Evolutionary conservation across 2,797 vertebrate species (phyloP).

Genomic region (Lithobates pipiens): DNA sequence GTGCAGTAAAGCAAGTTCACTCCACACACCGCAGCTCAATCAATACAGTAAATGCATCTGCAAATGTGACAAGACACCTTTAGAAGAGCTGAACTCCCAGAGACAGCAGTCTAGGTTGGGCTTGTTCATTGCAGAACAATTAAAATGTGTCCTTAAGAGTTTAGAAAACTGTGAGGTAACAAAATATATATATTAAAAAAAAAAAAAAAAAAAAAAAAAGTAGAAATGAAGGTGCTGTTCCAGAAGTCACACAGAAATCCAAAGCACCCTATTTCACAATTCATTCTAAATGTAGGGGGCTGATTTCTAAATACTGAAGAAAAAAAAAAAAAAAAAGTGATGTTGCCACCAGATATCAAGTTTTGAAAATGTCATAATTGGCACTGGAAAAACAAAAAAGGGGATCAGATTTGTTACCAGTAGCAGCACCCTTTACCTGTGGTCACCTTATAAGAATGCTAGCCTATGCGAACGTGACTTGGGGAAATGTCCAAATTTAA

Average conservation of each 20-base stretch:
- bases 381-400: neutral
- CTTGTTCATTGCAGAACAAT: neutral
- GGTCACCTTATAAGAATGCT: neutral
- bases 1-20: conserved; percentile 9
- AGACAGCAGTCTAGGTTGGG: neutral
- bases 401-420: neutral
- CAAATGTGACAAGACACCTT: conserved; percentile 4
- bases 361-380: neutral
- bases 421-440: neutral
- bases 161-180: conserved; percentile 22
- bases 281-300: neutral
- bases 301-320: neutral
- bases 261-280: neutral
- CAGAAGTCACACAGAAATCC: neutral
- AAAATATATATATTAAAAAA: neutral
- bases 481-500: neutral
- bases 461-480: neutral
- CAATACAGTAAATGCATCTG: neutral
- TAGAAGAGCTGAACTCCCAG: conserved; percentile 2
- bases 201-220: too few species aligned
- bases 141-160: conserved; percentile 19
- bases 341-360: too few species aligned
- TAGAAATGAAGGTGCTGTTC: neutral
- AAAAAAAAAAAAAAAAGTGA: neutral
- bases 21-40: neutral